Evolutionary conservation across 2,797 vertebrate species (phyloP), one percentile per base, ranked within the genome.

Genomic region (Spondyliosoma cantharus): DNA sequence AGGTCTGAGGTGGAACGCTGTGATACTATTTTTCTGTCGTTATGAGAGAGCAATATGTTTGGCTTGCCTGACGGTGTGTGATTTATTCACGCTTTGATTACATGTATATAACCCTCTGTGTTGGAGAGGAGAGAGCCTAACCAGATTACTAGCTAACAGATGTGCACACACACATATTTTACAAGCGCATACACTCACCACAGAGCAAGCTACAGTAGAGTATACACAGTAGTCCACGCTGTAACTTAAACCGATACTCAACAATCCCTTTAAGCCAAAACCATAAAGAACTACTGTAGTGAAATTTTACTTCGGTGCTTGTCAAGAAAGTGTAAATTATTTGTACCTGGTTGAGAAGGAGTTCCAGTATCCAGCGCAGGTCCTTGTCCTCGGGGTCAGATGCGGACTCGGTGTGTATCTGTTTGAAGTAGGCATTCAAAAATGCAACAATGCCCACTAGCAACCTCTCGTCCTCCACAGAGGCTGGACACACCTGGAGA

Each of bases 401-500:
- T 71, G 74, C 85, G 78, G 87, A 72, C 81, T 87, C 89, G 27
- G 86, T 89, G 61, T 89, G 93, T 71, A 93, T 94, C 46, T 95
- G 94, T 83, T 91, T 96, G 84, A 97, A 94, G 82, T 96, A 94
- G 77, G 94, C 95, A 86, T 96, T 97, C 86, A 99, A 92, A 94
- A 99, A 98, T 82, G 94, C 95, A 89, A 98, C 74, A 50, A 99
- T 92, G 87, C 96, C 96, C 87, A 96, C 95, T 17, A 99, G 91
- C 83, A 99, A 95, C 85, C 96, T 96, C 93, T 99, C 97, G 89
- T 99, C 98, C 82, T 98, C 96, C 9, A 80, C 82, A 86, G 96
- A 96, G 65, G 96, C 96, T 82, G 98, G 98, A 90, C 94, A 94
- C 74, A 99, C 97, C 89, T 96, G 96, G 58, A 99, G 92, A 95